Evolutionary conservation across 2,113 vertebrate genomes (phyloP).

Genomic region (Corythoichthys haematopterus): DNA sequence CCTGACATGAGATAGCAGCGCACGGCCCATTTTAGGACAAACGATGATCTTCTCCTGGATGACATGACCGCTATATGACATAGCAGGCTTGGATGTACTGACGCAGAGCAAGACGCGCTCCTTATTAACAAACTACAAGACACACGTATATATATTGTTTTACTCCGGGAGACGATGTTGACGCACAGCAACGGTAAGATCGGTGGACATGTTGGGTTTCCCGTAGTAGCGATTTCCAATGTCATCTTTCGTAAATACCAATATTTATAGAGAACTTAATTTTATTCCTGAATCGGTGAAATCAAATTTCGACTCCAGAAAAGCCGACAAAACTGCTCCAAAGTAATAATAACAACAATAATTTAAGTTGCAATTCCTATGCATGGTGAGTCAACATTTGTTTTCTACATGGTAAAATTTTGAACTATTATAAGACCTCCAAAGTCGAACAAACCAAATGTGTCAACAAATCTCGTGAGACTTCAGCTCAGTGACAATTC

Average conservation of each 20-base stretch:
- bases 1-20: conserved; percentile 55
- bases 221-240: conserved; percentile 24
- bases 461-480: not conserved
- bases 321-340: not conserved
- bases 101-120: not conserved
- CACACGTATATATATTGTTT: not conserved
- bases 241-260: not conserved
- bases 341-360: not conserved
- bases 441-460: not conserved
- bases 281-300: not conserved
- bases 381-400: not conserved
- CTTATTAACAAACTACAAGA: not conserved
- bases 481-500: not conserved
- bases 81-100: conserved; percentile 12
- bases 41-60: conserved; percentile 12
- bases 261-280: not conserved
- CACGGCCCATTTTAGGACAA: conserved; percentile 17
- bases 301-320: not conserved
- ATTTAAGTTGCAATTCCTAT: not conserved
- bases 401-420: not conserved
- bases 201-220: not conserved
- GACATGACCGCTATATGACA: conserved; percentile 59
- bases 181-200: conserved; percentile 2
- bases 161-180: too few relatives aligned
- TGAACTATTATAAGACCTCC: not conserved